A percentile compares a stretch with the other conserved stretches of the same genome.
Conservation (phyloP, 2,797 vertebrate species). For the Hypotaenidia philippensis region DNA sequence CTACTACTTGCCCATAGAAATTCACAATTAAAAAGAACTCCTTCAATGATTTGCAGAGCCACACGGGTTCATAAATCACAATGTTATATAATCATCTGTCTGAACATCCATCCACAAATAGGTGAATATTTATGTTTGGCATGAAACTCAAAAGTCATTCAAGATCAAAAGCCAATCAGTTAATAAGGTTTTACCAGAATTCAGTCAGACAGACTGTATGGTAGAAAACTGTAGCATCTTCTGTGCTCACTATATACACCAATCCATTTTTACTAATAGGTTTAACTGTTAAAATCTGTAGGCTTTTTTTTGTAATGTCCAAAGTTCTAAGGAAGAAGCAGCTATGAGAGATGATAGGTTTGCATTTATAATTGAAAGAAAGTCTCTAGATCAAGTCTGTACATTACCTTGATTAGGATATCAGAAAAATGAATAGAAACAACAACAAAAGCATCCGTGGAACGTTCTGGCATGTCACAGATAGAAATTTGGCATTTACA, state of each 20-base stretch:
- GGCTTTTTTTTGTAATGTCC: neutral
- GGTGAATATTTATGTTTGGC: neutral
- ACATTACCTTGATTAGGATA: neutral
- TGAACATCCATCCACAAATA: neutral
- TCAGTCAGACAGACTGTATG: neutral
- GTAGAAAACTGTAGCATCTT: neutral
- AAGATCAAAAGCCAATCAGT: neutral
- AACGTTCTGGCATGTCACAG: neutral
- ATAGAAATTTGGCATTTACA: neutral
- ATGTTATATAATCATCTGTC: neutral
- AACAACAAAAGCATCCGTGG: neutral
- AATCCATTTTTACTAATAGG: neutral
- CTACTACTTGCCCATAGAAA: neutral
- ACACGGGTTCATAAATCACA: neutral
- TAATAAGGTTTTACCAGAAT: neutral
- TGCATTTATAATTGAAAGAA: neutral
- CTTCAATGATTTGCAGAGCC: neutral
- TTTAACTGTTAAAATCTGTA: neutral
- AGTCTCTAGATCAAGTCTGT: neutral
- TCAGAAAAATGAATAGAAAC: neutral
- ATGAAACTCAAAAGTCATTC: neutral
- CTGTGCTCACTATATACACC: neutral
- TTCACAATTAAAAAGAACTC: neutral
- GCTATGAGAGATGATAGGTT: neutral
- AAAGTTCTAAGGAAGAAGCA: neutral